These are phyloP conservation scores for Carcharodon carcharias DNA, from an alignment of 2,797 vertebrate species.

Conservation along the genomic window DNA sequence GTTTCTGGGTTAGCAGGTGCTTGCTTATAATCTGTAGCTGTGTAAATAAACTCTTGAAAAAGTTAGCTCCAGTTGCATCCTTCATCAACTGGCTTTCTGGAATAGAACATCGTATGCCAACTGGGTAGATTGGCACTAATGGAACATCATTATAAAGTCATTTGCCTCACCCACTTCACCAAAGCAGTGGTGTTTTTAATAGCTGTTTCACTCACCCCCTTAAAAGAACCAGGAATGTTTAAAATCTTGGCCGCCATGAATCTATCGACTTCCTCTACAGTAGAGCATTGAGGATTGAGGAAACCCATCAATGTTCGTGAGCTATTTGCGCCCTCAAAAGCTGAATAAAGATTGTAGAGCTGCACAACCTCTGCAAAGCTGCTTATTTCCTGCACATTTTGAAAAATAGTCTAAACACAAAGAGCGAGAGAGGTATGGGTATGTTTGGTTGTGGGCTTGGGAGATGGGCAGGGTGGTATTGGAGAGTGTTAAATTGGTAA, in stretches of 20 bases:
- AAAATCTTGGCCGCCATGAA: not conserved
- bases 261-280: not conserved
- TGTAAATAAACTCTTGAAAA: not conserved
- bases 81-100: too few relatives aligned
- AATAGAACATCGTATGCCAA: not conserved
- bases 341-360: not conserved
- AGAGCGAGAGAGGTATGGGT: not conserved
- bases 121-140: not conserved
- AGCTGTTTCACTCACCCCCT: not conserved
- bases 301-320: not conserved
- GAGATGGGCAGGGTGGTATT: not conserved
- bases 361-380: not conserved
- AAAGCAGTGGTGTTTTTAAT: not conserved
- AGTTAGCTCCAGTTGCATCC: not conserved
- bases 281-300: not conserved
- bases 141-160: not conserved
- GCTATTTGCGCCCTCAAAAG: not conserved
- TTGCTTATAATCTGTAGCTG: too few relatives aligned
- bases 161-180: not conserved
- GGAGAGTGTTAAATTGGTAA: not conserved
- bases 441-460: not conserved
- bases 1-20: not conserved
- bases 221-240: not conserved
- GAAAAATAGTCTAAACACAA: too few relatives aligned
- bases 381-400: not conserved